Base-by-base conservation (phyloP, 2,888 invertebrate genomes). In the Tuta absoluta region DNA sequence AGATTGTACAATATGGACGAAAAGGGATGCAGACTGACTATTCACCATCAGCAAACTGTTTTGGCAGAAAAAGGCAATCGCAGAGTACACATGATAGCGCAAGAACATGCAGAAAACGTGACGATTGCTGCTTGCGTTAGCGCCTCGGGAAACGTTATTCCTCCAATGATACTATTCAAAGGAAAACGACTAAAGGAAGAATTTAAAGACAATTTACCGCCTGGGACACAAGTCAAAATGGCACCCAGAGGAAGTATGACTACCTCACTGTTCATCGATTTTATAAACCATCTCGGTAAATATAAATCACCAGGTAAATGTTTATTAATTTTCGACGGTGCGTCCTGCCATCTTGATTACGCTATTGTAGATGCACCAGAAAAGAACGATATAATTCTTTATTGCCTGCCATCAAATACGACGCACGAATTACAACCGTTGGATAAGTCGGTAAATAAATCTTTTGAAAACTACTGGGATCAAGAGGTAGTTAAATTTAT, bases 101-200 rank as follows among this genome's bases (percentile, higher is more conserved):
- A 49, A 14, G 68, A 71, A 53, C 69, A 71, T 57, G 70, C 67
- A 10, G 69, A 68, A 24, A 70, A 67, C 48, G 68, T 69, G n/a
- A 68, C 69, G 8, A 66, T 71, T 61, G 66, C 68, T 24, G 65
- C 64, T 64, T 71, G 69, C 49, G 68, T 68, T 45, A 69, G 67
- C 65, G 69, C 68, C 21, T 23, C 62, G 12, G 70, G 69, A 38
- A 65, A 12, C 37, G 66, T 66, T 24, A 67, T 71, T 17, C 71
- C 68, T 1, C 65, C 69, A 0, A 70, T 68, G 69, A 64, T 69
- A 41, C 51, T 67, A 60, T 69, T 68, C 61, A 71, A 56, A 66
- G 69, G 53, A 10, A 57, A 38, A 21, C 63, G 71, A 21, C 23
- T 48, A 11, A 69, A 58, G 62, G 24, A 67, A 51, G 71, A 69